A percentile compares a stretch with the other conserved stretches of the same genome.
Evolutionary conservation across 2,888 invertebrate species (phyloP).

Genomic region (Lacanobia wlatinum): DNA sequence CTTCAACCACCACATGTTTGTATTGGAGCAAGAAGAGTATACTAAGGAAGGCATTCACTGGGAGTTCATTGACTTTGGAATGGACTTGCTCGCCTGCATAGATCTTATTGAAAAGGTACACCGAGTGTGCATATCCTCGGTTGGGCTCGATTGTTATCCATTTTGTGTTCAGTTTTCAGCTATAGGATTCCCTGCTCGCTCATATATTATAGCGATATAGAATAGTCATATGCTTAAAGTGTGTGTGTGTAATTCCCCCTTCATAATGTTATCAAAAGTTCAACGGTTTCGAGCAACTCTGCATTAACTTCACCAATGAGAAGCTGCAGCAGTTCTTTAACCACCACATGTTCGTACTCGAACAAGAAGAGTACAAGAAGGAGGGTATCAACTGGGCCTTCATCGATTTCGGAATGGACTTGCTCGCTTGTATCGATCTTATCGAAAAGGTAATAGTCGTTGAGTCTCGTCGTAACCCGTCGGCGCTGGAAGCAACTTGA

Average conservation of each 20-base stretch:
- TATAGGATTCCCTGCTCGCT: conserved; percentile 69
- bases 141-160: conserved; percentile 67
- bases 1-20: conserved; percentile 99
- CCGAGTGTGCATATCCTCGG: conserved; percentile 80
- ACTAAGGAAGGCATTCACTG: conserved; percentile 99
- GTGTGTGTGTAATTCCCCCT: conserved; percentile 60
- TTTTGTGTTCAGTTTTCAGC: conserved; percentile 72
- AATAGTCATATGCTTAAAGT: conserved; percentile 62
- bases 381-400: conserved; percentile 99
- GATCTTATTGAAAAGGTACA: conserved; percentile 99
- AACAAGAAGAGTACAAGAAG: conserved; percentile 98
- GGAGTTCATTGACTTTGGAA: conserved; percentile 99
- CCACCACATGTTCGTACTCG: conserved; percentile 99
- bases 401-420: conserved; percentile 99
- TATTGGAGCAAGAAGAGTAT: conserved; percentile 99
- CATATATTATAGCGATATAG: conserved; percentile 68
- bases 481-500: conserved; percentile 74
- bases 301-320: conserved; percentile 99
- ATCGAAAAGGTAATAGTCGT: conserved; percentile 96
- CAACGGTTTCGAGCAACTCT: conserved; percentile 99
- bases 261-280: conserved; percentile 91
- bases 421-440: conserved; percentile 98
- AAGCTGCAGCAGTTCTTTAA: conserved; percentile 99
- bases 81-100: conserved; percentile 99
- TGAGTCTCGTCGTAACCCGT: conserved; percentile 69